Base-by-base conservation (phyloP, 2,888 invertebrate species). In the Microctonus hyperodae region DNA sequence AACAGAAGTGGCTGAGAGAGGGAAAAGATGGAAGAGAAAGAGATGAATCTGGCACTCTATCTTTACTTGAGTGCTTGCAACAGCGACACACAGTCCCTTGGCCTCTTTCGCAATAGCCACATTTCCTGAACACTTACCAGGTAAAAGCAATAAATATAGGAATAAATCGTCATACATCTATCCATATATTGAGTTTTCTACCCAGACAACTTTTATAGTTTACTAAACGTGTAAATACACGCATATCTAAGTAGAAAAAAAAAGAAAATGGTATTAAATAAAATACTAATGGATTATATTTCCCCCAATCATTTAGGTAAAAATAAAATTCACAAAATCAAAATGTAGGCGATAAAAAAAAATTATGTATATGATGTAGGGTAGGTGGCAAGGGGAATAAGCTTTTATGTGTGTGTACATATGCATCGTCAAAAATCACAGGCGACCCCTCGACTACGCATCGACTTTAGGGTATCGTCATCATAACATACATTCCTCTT, bases 51-150 rank as follows among this genome's bases (percentile, higher is more conserved):
- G 55, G 65, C 61, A 66, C 65, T 66, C 33, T 66, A 35, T 66
- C 57, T 44, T 44, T 44, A 16, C 44, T 66, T 66, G 66, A 62
- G 66, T 66, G 66, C 48, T 57, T 50, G 60, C 53, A 62, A 50
- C 50, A 48, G 55, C 53, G 35, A 20, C 28, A 33, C 13, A 33
- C 63, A 28, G 4, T 58, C 51, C 40, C 53, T 56, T 50, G 66
- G 33, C 57, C 57, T 60, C 44, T 48, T 60, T 48, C 55, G 56
- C 55, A 53, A 60, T 20, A 37, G 37, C 55, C 60, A 44, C 44
- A 60, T 65, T 65, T 65, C 61, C 55, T 55, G 22, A 48, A 60
- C 22, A 60, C 60, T 60, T 60, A 35, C 50, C 33, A 48, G 50
- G 22, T 44, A 51, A 60, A 28, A 48, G 50, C 50, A 50, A 44